Base-by-base conservation (phyloP, 2,113 vertebrate genomes). In the Condylura cristata region DNA sequence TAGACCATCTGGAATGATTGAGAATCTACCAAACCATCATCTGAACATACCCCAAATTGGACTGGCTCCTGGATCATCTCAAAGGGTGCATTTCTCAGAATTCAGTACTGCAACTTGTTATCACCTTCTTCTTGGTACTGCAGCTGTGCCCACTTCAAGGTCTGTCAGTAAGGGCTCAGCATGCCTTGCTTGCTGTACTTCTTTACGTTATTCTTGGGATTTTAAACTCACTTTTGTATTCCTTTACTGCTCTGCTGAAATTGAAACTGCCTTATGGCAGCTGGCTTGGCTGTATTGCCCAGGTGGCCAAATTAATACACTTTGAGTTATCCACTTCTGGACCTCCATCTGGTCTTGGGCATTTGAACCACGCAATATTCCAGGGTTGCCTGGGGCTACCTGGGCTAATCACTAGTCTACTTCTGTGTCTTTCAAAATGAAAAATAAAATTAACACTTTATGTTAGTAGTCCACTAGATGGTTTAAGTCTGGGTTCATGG, bases 231-330 rank as follows among this genome's bases (percentile, higher is more conserved):
- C 80, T 96, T 97, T 94, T 70, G 83, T 94, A 81, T 93, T 93
- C 93, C 94, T 97, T 96, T 96, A 94, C 76, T 96, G 92, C 93
- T 96, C 84, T 96, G 80, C 17, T 89, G 68, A 97, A 97, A 97
- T 91, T 95, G 87, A 81, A 96, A 94, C 95, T 92, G 95, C 95
- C 66, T 96, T 89, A 81, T 94, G 95, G 93, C 96, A 95, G 96
- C 97, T 97, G 96, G 91, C 93, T 96, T 12, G 53, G 76, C 90
- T 96, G 84, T 88, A 95, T 87, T 94, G 84, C 93, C 95, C 97
- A 97, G 95, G 96, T 97, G 97, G 97, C 97, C 94, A 94, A 95
- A 94, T 93, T 97, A 96, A 97, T 97, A 91, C 96, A 94, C 90
- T 97, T 82, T 96, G 96, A 96, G 93, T 97, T 96, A 96, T 95